Percentiles rank a stretch among this genome's conserved stretches.
These are phyloP conservation scores for Thecocarcelia acutangulata DNA, from an alignment of 2,888 invertebrate genomes.

Conservation along the genomic window DNA sequence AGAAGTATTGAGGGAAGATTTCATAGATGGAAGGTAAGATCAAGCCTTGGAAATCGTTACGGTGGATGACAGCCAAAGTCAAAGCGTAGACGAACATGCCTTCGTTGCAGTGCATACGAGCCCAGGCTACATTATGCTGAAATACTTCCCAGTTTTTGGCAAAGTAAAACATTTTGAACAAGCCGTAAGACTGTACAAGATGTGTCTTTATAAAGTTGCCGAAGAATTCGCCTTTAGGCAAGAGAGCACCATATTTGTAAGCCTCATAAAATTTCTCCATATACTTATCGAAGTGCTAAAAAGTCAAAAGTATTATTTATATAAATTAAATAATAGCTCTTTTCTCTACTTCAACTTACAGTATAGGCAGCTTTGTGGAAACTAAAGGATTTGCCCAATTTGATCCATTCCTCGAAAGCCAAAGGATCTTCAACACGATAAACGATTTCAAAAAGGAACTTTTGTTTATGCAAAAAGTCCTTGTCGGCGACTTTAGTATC, in stretches of 20 bases:
- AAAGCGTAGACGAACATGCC: conserved; percentile 86
- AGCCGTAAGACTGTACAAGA: conserved; percentile 82
- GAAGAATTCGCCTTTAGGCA: conserved; percentile 83
- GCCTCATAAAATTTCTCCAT: conserved; percentile 71
- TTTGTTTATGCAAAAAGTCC: conserved; percentile 70
- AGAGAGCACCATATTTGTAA: conserved; percentile 78
- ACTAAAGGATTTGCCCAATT: conserved; percentile 67
- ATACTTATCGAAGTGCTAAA: conserved; percentile 72
- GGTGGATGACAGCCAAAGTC: conserved; percentile 84
- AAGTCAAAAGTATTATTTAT: no score
- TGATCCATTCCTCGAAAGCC: conserved; percentile 72
- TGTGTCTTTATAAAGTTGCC: conserved; percentile 82
- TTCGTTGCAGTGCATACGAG: conserved; percentile 86
- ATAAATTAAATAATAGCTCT: no score
- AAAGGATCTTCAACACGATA: conserved; percentile 70
- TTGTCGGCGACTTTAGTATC: conserved; percentile 70
- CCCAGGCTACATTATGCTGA: conserved; percentile 85
- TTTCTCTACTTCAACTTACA: conserved; percentile 9
- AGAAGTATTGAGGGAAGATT: conserved; percentile 86
- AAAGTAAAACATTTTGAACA: conserved; percentile 85
- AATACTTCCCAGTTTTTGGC: conserved; percentile 87
- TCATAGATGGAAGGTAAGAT: conserved; percentile 87
- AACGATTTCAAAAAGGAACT: conserved; percentile 71
- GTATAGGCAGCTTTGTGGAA: conserved; percentile 67
- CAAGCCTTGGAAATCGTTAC: conserved; percentile 84